Evolutionary conservation across 2,888 invertebrate species (phyloP), one percentile per base, ranked within the genome.

Genomic region (Caenorhabditis macrosperma): DNA sequence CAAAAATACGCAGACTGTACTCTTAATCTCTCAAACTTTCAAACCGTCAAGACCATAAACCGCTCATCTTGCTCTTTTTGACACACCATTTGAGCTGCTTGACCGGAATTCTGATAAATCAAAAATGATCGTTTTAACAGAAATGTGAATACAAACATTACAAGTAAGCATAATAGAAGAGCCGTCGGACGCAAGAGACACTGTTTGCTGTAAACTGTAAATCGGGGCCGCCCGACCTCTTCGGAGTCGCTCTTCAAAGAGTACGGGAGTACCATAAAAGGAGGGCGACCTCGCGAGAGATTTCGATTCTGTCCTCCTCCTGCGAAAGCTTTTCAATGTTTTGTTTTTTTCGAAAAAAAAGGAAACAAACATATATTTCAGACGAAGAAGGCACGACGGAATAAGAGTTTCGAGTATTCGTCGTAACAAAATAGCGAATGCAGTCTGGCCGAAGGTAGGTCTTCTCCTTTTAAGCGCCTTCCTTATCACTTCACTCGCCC

Each of bases 191-290:
- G 59, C 59, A 17, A 69, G 52, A 60, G 38, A 46, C n/a, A 30
- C 22, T 71, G 69, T 71, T 71, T 71, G 69, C 69, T 38, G n/a
- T n/a, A 57, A 24, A 69, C 59, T 60, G 69, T 69, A 57, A 66
- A 66, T 41, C 54, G 41, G 24, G 50, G 35, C 15, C 20, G 35
- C 24, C n/a, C 52, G 50, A 52, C 28, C 52, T 54, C 35, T 30
- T 55, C 57, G 26, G 41, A 6, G 20, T 20, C 30, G n/a, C 59
- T n/a, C 50, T 44, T 60, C 44, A 44, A 66, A 66, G 38, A 33
- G 44, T 44, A 22, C 64, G n/a, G n/a, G n/a, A 7, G 50, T 15
- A 54, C 1, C 46, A 68, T 50, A 41, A 50, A 68, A 68, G 48
- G 20, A 48, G 35, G n/a, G 4, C 33, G 20, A 35, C 33, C 17